Evolutionary conservation across 2,113 vertebrate genomes (phyloP).

Genomic region (Ceyx cyanopectus): DNA sequence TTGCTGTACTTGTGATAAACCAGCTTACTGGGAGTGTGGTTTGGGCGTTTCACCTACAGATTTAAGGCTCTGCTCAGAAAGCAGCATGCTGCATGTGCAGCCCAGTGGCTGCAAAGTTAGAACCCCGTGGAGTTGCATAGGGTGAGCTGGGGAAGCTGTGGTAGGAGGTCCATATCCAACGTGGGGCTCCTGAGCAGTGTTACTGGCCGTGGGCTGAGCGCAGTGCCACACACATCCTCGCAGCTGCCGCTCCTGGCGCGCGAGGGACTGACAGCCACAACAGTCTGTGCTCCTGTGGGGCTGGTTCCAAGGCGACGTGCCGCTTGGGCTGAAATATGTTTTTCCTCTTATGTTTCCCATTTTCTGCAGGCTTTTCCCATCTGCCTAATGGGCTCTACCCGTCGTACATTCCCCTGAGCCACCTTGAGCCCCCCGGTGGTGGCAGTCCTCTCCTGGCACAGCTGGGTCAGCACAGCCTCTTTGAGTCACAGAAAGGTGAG

Average conservation of each 20-base stretch:
- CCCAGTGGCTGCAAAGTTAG: rapidly evolving
- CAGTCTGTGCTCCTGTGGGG: conserved; percentile 21
- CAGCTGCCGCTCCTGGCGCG: neutral
- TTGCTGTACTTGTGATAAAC: neutral
- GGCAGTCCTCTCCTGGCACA: conserved; percentile 83
- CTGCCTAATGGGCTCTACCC: conserved; percentile 90
- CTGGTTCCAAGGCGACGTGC: conserved; percentile 7
- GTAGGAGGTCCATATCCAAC: neutral
- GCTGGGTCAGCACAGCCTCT: conserved; percentile 90
- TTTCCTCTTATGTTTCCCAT: conserved; percentile 41
- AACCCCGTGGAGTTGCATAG: rapidly evolving
- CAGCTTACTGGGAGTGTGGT: neutral
- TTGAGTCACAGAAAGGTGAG: conserved; percentile 95
- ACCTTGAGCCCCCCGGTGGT: conserved; percentile 85
- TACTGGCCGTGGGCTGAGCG: neutral
- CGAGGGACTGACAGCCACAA: neutral
- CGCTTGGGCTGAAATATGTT: neutral
- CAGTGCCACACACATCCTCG: rapidly evolving
- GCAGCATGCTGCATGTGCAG: neutral
- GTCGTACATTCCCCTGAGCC: conserved; percentile 92
- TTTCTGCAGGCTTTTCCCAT: conserved; percentile 86
- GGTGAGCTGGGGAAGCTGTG: rapidly evolving
- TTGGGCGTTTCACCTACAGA: neutral
- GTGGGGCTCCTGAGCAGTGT: rapidly evolving
- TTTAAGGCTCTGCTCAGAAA: neutral